Conservation (phyloP, 1,140 invertebrate genomes). For the Drosophila athabasca region DNA sequence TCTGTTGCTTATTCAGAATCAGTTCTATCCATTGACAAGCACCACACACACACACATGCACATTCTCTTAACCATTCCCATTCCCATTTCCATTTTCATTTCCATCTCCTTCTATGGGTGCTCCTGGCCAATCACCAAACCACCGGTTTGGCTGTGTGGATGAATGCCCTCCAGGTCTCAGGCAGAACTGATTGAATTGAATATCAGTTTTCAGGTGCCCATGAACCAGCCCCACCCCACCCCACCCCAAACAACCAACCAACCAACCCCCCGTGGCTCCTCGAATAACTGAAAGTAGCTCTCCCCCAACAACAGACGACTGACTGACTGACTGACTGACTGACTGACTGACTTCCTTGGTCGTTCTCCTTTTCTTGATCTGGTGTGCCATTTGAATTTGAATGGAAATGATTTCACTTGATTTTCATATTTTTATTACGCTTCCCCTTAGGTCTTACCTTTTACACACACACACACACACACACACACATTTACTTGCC, state of each 20-base stretch:
- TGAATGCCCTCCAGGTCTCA: slow-evolving; percentile 27
- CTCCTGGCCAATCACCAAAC: neutral
- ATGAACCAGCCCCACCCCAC: neutral
- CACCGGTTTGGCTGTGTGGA: slow-evolving; percentile 1
- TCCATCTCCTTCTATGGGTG: neutral
- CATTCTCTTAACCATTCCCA: slow-evolving; percentile 12
- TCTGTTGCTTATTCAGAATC: slow-evolving; percentile 56
- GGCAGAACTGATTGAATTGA: slow-evolving; percentile 77
- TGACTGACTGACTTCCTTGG: too few relatives aligned
- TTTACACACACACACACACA: neutral
- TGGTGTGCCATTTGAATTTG: slow-evolving; percentile 75
- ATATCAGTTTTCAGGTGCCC: slow-evolving; percentile 70
- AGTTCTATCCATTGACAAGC: slow-evolving; percentile 24
- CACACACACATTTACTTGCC: slow-evolving; percentile 8
- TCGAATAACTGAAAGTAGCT: too few relatives aligned
- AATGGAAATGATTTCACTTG: slow-evolving; percentile 80
- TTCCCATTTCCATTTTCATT: neutral
- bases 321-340: too few relatives aligned
- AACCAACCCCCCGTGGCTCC: neutral
- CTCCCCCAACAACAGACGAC: too few relatives aligned
- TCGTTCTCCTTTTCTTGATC: slow-evolving; percentile 19
- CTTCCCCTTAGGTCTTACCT: slow-evolving; percentile 39
- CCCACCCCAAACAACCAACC: neutral
- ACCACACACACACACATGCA: slow-evolving; percentile 3
- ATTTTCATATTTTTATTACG: slow-evolving; percentile 78